These are phyloP conservation scores for Perognathus longimembris DNA, from an alignment of 2,113 vertebrate genomes.

Conservation along the genomic window DNA sequence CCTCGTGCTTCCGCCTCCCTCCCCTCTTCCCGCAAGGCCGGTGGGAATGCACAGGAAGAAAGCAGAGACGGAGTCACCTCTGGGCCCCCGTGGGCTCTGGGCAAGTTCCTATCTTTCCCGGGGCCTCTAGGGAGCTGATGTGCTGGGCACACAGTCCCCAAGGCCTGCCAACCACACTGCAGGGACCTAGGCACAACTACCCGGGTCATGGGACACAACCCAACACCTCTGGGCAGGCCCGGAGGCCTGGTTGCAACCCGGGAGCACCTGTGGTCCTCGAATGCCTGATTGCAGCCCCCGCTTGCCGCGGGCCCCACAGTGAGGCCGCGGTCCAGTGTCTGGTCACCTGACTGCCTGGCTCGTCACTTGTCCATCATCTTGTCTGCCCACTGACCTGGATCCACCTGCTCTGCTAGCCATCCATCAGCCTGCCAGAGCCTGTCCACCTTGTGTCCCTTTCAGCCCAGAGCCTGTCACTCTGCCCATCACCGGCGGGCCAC, in stretches of 20 bases:
- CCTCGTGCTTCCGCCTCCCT: background rate
- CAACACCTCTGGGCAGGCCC: background rate
- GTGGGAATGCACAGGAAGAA: background rate
- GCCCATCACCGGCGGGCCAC: slow-evolving; percentile 24
- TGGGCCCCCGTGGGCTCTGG: background rate
- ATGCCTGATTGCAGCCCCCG: background rate
- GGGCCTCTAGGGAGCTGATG: background rate
- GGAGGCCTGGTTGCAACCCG: background rate
- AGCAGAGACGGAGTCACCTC: background rate
- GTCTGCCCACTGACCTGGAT: slow-evolving; percentile 76
- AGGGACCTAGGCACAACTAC: background rate
- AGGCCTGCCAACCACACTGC: background rate
- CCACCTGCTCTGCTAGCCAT: slow-evolving; percentile 53
- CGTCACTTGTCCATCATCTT: slow-evolving; percentile 66
- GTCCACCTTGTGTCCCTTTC: slow-evolving; percentile 46
- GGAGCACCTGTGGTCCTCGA: background rate
- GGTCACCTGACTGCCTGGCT: slow-evolving; percentile 3
- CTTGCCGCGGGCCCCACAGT: background rate
- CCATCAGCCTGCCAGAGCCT: slow-evolving; percentile 62
- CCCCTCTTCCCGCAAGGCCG: background rate
- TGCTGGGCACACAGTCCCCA: background rate
- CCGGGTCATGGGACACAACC: background rate
- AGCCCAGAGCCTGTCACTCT: slow-evolving; percentile 60
- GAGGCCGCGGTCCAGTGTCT: slow-evolving; percentile 5
- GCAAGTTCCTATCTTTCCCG: background rate